Percentiles rank a stretch among this genome's conserved stretches.
phyloP scores from a whole-genome alignment of 2,113 vertebrate genomes.

The Gambusia holbrooki region DNA sequence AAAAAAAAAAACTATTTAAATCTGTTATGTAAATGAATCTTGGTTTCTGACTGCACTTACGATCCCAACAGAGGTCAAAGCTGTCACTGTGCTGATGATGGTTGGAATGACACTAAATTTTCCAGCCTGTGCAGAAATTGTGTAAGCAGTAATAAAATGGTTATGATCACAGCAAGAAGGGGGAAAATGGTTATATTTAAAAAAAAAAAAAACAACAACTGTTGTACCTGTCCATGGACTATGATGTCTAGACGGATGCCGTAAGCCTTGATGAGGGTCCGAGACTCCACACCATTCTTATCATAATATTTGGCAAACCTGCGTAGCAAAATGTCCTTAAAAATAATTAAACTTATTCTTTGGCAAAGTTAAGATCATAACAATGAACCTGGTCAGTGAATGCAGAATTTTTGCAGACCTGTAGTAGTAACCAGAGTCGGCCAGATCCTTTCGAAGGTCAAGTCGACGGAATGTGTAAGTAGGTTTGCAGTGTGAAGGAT shows the following conservation, averaged over 20 bases:
- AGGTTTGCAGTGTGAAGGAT: constrained; percentile 81
- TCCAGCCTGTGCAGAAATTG: constrained; percentile 82
- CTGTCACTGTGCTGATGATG: constrained; percentile 90
- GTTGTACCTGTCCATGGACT: constrained; percentile 87
- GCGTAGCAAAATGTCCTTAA: background rate
- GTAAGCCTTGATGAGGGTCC: constrained; percentile 87
- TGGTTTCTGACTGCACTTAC: constrained; percentile 75
- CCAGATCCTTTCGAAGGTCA: constrained; percentile 77
- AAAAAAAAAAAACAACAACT: background rate
- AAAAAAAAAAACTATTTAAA: too few relatives aligned
- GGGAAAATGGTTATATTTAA: background rate
- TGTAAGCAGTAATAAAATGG: background rate
- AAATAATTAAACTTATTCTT: background rate
- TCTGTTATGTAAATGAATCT: background rate
- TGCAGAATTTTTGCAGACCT: constrained; percentile 67
- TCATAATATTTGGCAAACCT: constrained; percentile 89
- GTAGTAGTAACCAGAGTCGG: constrained; percentile 83
- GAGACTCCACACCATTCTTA: constrained; percentile 77
- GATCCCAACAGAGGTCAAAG: constrained; percentile 90
- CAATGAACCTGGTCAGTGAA: background rate
- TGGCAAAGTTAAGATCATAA: background rate
- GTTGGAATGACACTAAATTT: constrained; percentile 92
- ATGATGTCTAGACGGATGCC: constrained; percentile 91
- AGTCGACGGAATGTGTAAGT: constrained; percentile 86
- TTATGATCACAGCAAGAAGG: background rate